These are phyloP conservation scores for Saccopteryx leptura DNA, from an alignment of 2,113 vertebrate genomes.

Conservation along the genomic window DNA sequence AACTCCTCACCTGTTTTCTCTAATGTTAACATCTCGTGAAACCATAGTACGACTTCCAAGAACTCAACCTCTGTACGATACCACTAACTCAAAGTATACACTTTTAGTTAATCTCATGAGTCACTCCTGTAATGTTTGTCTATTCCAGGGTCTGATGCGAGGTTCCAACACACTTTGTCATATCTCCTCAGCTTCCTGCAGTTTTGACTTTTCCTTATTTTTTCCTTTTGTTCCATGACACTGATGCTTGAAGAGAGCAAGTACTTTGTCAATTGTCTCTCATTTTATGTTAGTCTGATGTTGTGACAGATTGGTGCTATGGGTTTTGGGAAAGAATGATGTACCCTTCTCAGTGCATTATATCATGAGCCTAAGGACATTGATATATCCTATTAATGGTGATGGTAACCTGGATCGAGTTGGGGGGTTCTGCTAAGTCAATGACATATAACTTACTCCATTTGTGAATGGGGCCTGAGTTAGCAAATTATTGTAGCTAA, in stretches of 20 bases:
- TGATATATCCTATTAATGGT: too few relatives aligned
- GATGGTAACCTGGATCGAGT: neutral
- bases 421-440: neutral
- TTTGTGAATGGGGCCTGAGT: neutral
- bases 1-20: neutral
- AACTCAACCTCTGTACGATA: neutral
- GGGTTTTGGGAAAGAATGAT: neutral
- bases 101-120: rapidly evolving
- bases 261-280: neutral
- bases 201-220: neutral
- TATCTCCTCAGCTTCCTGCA: neutral
- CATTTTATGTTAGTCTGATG: neutral
- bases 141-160: neutral
- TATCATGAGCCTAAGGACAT: neutral
- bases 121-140: neutral
- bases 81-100: neutral
- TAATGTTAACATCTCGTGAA: neutral
- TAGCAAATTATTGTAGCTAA: neutral
- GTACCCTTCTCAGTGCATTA: rapidly evolving
- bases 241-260: neutral
- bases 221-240: neutral
- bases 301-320: neutral
- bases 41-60: neutral
- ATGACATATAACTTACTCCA: neutral
- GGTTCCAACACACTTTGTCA: rapidly evolving